These are phyloP conservation scores for Poecile montanus DNA, from an alignment of 2,797 vertebrate species.

Conservation along the genomic window DNA sequence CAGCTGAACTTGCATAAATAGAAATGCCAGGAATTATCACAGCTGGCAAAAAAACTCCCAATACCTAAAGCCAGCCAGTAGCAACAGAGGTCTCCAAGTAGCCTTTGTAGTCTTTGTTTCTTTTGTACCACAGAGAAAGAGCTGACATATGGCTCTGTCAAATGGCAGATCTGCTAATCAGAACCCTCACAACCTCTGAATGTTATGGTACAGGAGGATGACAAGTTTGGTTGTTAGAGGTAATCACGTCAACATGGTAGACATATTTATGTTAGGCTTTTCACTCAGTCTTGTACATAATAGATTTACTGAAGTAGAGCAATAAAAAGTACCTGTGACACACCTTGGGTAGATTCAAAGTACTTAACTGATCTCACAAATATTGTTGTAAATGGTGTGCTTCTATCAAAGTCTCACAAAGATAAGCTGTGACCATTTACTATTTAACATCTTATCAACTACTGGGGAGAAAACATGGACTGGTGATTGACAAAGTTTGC, in stretches of 20 bases:
- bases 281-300: background rate
- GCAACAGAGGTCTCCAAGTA: background rate
- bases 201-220: background rate
- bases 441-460: conserved; percentile 40
- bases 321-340: background rate
- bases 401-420: conserved; percentile 24
- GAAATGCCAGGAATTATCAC: background rate
- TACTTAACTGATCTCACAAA: conserved; percentile 21
- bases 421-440: conserved; percentile 29
- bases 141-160: conserved; percentile 20
- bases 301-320: background rate
- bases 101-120: conserved; percentile 37
- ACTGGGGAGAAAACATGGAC: background rate
- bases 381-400: background rate
- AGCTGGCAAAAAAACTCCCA: background rate
- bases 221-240: background rate
- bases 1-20: background rate
- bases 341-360: background rate
- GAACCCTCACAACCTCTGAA: conserved; percentile 1
- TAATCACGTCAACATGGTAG: background rate
- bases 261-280: background rate
- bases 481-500: conserved; percentile 50
- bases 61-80: background rate
- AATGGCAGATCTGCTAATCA: conserved; percentile 24
- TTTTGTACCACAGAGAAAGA: background rate